These are phyloP conservation scores for Gavia stellata DNA, from an alignment of 2,113 vertebrate genomes.

Conservation along the genomic window DNA sequence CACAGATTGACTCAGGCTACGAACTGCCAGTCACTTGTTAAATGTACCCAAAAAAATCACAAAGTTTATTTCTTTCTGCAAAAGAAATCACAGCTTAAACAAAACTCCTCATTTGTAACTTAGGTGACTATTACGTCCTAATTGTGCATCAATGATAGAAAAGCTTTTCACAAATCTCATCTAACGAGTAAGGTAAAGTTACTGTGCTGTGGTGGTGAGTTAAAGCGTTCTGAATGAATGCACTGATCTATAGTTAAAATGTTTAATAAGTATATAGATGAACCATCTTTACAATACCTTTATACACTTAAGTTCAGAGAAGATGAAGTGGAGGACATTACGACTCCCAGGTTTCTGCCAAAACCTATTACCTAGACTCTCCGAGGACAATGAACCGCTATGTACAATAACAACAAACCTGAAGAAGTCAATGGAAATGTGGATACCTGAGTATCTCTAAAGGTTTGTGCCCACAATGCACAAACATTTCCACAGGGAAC, in stretches of 20 bases:
- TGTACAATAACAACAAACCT: not conserved
- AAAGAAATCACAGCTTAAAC: not conserved
- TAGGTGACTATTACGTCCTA: not conserved
- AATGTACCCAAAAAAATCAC: not conserved
- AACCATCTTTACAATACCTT: not conserved
- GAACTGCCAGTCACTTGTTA: not conserved
- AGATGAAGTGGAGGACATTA: not conserved
- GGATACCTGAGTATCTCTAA: not conserved
- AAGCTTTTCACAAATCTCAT: not conserved
- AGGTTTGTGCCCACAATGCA: not conserved
- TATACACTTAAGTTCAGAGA: not conserved
- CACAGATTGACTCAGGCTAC: not conserved
- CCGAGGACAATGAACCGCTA: not conserved
- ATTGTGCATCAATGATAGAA: rapidly evolving
- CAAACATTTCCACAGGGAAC: not conserved
- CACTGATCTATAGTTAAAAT: not conserved
- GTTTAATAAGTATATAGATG: not conserved
- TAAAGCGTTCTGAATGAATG: not conserved
- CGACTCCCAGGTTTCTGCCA: not conserved
- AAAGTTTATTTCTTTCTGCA: not conserved
- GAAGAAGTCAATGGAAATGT: not conserved
- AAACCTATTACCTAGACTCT: not conserved
- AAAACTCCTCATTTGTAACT: not conserved
- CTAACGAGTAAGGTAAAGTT: not conserved
- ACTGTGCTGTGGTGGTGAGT: not conserved